Evolutionary conservation across 2,797 vertebrate genomes (phyloP), one percentile per base, ranked within the genome.

Genomic region (Nyctalus aviator): DNA sequence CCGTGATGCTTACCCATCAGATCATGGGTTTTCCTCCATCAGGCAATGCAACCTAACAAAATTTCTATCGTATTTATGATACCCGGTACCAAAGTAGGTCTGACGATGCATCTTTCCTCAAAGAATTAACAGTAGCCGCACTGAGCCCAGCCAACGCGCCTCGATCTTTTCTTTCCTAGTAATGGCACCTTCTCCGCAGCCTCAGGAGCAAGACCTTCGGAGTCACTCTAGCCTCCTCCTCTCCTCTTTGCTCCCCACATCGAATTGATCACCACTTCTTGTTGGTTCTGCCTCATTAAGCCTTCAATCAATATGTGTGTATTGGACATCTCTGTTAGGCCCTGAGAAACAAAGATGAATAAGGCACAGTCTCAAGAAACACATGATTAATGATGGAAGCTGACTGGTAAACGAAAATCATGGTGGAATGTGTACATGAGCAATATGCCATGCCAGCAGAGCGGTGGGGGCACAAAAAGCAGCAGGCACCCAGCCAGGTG

Each of bases 211-310:
- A 89, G 57, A 25, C 37, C 69, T 76, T 17, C 11, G 10, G 30
- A 72, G 35, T 62, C 59, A 8, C 17, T 10, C 15, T 10, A 9
- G 41, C 72, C 30, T 71, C 21, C 53, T 64, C 15, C 13, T 76
- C 41, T 72, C 50, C 32, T 30, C 11, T 50, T 81, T 4, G 17
- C 55, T 73, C 44, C 5, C 59, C 30, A 21, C 2, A 8, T 84
- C 12, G 27, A 81, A 91, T 27, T 66, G 83, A 62, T 78, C 7
- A 25, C 41, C 62, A 83, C 1, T 87, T 86, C 25, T 25, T 84
- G 66, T 90, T 96, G 66, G 66, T 91, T 84, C 79, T 89, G 92
- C 79, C 35, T 94, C 82, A 92, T 94, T 90, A 95, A 92, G 88
- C 93, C 72, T 76, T 68, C 7, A 14, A 35, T 93, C 76, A 48